phyloP scores from a whole-genome alignment of 2,113 vertebrate species.

The Crotophaga sulcirostris region DNA sequence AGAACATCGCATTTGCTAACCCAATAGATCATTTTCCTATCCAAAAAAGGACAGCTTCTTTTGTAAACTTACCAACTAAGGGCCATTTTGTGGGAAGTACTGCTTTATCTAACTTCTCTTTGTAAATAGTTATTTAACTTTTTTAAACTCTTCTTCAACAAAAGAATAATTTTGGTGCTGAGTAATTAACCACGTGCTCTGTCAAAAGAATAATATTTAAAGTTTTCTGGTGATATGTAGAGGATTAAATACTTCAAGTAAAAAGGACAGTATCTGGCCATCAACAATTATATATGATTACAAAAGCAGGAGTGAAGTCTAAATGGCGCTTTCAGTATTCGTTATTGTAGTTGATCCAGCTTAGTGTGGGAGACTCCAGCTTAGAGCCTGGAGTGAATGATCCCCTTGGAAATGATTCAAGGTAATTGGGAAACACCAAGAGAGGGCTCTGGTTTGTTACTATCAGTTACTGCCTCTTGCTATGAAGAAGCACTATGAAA shows the following conservation, averaged over 20 bases:
- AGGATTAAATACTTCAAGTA: neutral
- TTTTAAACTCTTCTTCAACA: neutral
- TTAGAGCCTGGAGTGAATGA: neutral
- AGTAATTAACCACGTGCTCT: neutral
- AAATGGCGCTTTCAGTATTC: neutral
- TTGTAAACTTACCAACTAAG: neutral
- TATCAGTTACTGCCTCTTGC: neutral
- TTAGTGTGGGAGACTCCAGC: neutral
- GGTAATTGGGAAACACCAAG: neutral
- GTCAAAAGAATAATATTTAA: neutral
- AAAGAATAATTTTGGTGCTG: neutral
- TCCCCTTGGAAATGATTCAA: neutral
- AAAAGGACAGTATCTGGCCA: neutral
- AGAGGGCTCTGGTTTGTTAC: neutral
- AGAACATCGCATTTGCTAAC: conserved; percentile 17
- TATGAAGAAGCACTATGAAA: neutral
- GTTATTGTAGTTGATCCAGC: neutral
- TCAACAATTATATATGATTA: neutral
- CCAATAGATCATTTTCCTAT: conserved; percentile 68
- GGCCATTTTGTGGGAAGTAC: neutral
- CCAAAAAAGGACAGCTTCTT: conserved; percentile 70
- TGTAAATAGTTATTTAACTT: conserved; percentile 11
- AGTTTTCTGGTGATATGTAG: neutral
- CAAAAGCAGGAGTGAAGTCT: neutral
- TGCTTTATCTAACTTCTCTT: neutral